Evolutionary conservation across 2,888 invertebrate species (phyloP), one percentile per base, ranked within the genome.

Genomic region (Drosophila pseudotalamancana): DNA sequence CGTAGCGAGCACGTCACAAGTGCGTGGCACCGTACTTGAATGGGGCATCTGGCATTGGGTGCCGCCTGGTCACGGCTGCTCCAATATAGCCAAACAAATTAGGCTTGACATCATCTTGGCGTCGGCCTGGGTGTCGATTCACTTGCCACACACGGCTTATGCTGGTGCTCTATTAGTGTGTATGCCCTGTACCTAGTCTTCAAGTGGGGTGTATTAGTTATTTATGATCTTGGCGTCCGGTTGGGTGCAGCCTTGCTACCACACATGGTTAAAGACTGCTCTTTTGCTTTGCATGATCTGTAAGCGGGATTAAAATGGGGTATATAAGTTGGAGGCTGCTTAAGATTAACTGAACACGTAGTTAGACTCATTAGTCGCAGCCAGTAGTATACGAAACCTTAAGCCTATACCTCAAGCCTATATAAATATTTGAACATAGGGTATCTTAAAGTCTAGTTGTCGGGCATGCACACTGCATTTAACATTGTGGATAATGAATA

Each of bases 71-170:
- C 77, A 54, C 42, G 65, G 60, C 50, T 54, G 56, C 42, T 65
- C 53, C 72, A 59, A 62, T 73, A 48, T 76, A 48, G 43, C 48
- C 72, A 37, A n/a, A 45, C 60, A 61, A 77, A 77, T 74, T 67
- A 35, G 60, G 50, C 45, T 79, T 77, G 76, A 77, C 79, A 78
- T 77, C 76, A 77, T 46, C 45, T 70, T 77, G 53, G 40, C 48
- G 40, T 37, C 39, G 62, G 59, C 23, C 6, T 63, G 12, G 42
- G 32, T 32, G 39, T 53, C 46, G 50, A 39, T 74, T 69, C 56
- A 48, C 37, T 72, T 50, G 69, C 40, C 43, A 46, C 68, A 37
- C 55, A 21, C 4, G 29, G 63, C 55, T 51, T 40, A 35, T 23
- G 14, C 16, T n/a, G 55, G 27, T 43, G 48, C 56, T 53, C 43